Evolutionary conservation across 2,113 vertebrate species (phyloP).

Genomic region (Phocoena sinus): DNA sequence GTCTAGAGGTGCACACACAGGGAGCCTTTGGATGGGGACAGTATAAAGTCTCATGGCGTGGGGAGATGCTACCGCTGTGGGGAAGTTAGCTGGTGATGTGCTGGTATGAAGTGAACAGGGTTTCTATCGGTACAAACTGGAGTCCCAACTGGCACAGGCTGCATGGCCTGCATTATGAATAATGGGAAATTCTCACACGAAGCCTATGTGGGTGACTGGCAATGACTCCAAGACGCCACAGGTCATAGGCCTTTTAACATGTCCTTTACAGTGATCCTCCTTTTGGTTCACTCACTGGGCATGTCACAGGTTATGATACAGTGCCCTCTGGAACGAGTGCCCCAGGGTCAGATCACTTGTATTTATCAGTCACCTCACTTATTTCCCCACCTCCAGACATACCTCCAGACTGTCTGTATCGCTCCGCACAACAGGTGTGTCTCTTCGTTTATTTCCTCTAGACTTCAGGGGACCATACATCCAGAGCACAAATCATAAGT

Average conservation of each 20-base stretch:
- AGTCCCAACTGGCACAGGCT: neutral
- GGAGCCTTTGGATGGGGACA: neutral
- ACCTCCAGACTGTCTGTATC: neutral
- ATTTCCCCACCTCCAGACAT: neutral
- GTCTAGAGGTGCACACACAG: neutral
- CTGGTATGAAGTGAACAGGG: neutral
- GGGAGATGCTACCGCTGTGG: neutral
- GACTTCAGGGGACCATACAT: neutral
- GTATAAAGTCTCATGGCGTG: neutral
- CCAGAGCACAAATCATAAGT: neutral
- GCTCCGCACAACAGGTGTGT: neutral
- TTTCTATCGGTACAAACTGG: neutral
- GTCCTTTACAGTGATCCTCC: neutral
- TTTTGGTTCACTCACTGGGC: neutral
- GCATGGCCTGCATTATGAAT: neutral
- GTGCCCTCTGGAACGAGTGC: neutral
- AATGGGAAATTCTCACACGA: neutral
- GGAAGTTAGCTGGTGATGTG: neutral
- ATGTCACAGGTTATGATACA: neutral
- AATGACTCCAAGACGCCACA: neutral
- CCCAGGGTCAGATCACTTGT: neutral
- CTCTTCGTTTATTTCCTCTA: neutral
- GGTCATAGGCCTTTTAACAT: neutral
- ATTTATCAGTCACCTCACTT: neutral
- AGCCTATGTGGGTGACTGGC: neutral